Percentiles rank a stretch among this genome's conserved stretches.
phyloP scores from a whole-genome alignment of 2,797 vertebrate genomes.

The Eulemur mongoz region DNA sequence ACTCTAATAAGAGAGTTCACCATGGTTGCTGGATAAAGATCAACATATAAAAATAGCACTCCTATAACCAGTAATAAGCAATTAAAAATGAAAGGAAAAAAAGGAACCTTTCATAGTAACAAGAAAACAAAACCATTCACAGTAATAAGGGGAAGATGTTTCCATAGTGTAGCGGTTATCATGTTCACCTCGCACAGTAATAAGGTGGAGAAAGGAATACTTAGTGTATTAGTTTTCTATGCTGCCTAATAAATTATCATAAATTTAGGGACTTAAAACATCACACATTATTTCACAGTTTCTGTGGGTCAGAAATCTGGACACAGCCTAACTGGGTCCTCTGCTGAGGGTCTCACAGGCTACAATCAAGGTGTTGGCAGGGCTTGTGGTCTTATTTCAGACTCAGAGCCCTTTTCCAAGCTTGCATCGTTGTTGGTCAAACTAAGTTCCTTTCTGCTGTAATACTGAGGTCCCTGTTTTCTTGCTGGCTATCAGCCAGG shows the following conservation, averaged over 20 bases:
- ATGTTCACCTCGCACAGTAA: not conserved
- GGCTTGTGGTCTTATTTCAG: not conserved
- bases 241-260: not conserved
- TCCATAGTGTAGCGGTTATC: too few relatives aligned
- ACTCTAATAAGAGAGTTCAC: not conserved
- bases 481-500: not conserved
- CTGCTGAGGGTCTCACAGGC: not conserved
- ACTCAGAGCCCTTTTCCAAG: not conserved
- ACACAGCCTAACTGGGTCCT: too few relatives aligned
- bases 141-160: not conserved
- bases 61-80: not conserved
- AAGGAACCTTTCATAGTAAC: not conserved
- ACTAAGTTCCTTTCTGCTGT: not conserved
- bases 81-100: not conserved
- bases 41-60: not conserved
- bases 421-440: not conserved
- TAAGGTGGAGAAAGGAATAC: not conserved
- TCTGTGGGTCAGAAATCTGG: too few relatives aligned
- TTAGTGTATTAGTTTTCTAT: not conserved
- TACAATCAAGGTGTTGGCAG: not conserved
- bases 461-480: not conserved
- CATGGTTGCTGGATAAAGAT: not conserved
- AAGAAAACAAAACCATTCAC: not conserved
- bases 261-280: too few relatives aligned
- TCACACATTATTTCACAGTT: too few relatives aligned